Evolutionary conservation across 1,140 invertebrate genomes (phyloP), one percentile per base, ranked within the genome.

Genomic region (Drosophila tristis): DNA sequence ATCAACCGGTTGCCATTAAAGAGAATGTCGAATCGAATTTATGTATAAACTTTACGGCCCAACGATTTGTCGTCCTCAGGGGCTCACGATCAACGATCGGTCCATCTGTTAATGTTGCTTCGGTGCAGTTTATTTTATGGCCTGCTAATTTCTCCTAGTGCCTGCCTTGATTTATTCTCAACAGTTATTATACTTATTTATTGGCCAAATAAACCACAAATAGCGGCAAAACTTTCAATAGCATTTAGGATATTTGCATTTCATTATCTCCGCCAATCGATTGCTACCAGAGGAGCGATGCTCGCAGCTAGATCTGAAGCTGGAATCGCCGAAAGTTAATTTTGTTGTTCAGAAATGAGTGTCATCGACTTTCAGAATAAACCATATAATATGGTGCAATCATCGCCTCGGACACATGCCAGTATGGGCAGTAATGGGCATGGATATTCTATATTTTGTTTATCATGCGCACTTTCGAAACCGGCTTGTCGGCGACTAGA

Each of bases 1-100:
- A 39, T 11, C 16, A 62, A 87, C 81, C 82, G 81, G 81, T 86
- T 87, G 59, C 63, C 65, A 65, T 66, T 67, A 77, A 74, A 49
- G 43, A 56, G 56, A 65, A 71, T 68, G 76, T 39, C 66, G 42
- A 55, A 25, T 7, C 39, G 25, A 53, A 53, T 29, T 50, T 58
- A 56, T 29, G 47, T 58, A 56, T 56, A 13, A 13, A 20, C 48
- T 31, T 57, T 13, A 45, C 35, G 25, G 61, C 59, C 71, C 45
- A 57, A 25, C 51, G 51, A 51, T 74, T 71, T 63, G 75, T 55
- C 35, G 35, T 13, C 11, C 4, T 39, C 11, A 29, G 5, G 7
- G 5, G 26, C 26, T 20, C 20, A 20, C 3, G 9, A 35, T 35
- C 31, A 29, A 48, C 35, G 20, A 55, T 56, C 53, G 47, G 31